phyloP scores from a whole-genome alignment of 2,797 vertebrate species.

The Cygnus olor region DNA sequence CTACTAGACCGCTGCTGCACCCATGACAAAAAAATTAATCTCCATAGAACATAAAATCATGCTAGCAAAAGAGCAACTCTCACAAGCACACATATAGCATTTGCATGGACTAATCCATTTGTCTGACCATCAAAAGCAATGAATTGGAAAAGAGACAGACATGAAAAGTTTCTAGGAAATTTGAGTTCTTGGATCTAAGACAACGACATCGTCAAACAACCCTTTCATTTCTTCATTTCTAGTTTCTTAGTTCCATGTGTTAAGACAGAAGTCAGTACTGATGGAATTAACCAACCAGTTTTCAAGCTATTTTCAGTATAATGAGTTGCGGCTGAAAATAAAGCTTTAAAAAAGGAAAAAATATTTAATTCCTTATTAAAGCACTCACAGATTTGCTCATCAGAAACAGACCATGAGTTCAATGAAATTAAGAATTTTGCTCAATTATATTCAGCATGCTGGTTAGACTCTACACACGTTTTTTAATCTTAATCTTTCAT shows the following conservation, averaged over 20 bases:
- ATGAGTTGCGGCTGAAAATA: not conserved
- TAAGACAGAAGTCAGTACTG: not conserved
- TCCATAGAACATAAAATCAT: not conserved
- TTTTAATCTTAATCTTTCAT: not conserved
- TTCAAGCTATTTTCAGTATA: not conserved
- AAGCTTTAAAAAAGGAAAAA: not conserved
- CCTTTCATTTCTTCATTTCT: not conserved
- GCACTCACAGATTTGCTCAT: not conserved
- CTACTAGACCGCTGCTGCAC: accelerated
- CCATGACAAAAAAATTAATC: not conserved
- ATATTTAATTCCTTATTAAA: not conserved
- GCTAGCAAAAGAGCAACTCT: not conserved
- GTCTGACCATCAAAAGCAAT: not conserved
- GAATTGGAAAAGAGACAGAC: not conserved
- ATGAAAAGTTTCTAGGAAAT: not conserved
- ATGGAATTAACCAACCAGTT: not conserved
- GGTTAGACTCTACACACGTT: not conserved
- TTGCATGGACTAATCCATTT: not conserved
- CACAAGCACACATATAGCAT: not conserved
- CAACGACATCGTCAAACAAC: not conserved
- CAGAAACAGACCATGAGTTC: not conserved
- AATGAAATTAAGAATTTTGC: not conserved
- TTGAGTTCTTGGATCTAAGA: not conserved
- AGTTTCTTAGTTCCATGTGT: not conserved
- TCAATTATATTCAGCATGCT: not conserved